Evolutionary conservation across 2,888 invertebrate species (phyloP).

Genomic region (Xylocampa areola): DNA sequence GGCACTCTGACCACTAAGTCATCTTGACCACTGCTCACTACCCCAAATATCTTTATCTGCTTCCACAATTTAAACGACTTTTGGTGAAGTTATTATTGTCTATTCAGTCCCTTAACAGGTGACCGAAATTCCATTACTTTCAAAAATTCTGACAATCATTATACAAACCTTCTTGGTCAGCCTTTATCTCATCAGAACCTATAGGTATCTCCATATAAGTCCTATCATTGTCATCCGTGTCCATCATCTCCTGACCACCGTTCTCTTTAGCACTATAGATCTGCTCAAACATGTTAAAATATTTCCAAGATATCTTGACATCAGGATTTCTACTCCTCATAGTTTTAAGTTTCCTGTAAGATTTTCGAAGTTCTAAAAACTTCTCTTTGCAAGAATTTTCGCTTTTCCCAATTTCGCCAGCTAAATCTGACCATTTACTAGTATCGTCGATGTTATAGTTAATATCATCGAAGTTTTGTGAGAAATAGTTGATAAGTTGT

Average conservation of each 20-base stretch:
- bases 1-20: no score
- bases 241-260: constrained; percentile 47
- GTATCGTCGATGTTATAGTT: constrained; percentile 65
- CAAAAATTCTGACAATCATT: not conserved
- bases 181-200: constrained; percentile 46
- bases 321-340: constrained; percentile 77
- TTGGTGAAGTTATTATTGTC: no score
- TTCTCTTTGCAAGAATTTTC: constrained; percentile 74
- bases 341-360: constrained; percentile 80
- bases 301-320: constrained; percentile 83
- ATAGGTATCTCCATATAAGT: constrained; percentile 37
- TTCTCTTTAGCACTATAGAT: constrained; percentile 66
- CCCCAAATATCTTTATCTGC: no score
- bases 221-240: constrained; percentile 49
- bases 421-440: constrained; percentile 69
- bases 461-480: constrained; percentile 69
- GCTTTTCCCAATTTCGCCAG: constrained; percentile 67
- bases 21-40: no score
- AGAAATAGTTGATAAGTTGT: constrained; percentile 74
- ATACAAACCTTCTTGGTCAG: constrained; percentile 61
- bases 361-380: constrained; percentile 79
- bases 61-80: no score
- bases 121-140: no score
- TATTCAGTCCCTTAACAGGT: no score
- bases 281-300: constrained; percentile 78